Evolutionary conservation across 2,797 vertebrate species (phyloP), one percentile per base, ranked within the genome.

Genomic region (Macropus fuliginosus): DNA sequence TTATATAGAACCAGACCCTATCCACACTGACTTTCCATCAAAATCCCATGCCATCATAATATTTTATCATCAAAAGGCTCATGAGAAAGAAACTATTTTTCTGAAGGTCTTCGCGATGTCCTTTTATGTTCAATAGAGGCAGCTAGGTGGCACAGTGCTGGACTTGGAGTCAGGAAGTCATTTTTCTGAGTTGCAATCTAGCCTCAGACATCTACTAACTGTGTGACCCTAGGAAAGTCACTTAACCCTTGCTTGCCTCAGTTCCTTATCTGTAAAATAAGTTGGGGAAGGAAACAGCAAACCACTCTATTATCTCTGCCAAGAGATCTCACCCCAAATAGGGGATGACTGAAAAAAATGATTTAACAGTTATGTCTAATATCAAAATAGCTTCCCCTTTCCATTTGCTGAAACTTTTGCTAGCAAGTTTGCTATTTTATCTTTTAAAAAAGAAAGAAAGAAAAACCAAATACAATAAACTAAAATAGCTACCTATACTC

Each of bases 391-490:
- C 1, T 54, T 50, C 50, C 90, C 52, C 16, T 91, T 91, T 28
- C 90, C 18, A 46, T 46, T 55, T 91, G 90, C 90, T 55, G 54
- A 91, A 91, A 55, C 14, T 29, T 31, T 74, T 55, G 6, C 29
- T 5, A 14, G 1, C 34, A 55, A 91, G 4, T 91, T 55, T 91
- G 21, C 2, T 27, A 91, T 55, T 4, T 91, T 93, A 57, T 91
- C 2, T 34, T 94, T 96, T 93, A 31, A 27, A 55, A 97, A 81
- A 96, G 90, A 93, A 97, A 93, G 66, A 96, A 91, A 96, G 92
- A 93, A 96, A 93, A 90, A 40, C 13, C 54, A 94, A 91, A 54
- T 3, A 50, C 9, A 14, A 46, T 92, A 57, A 29, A 54, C 28
- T 28, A 81, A 87, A 40, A 28, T 59, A 29, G 93, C 95, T 90